A percentile compares a stretch with the other conserved stretches of the same genome.
phyloP scores from a whole-genome alignment of 2,888 invertebrate genomes.

The Coelopa pilipes region DNA sequence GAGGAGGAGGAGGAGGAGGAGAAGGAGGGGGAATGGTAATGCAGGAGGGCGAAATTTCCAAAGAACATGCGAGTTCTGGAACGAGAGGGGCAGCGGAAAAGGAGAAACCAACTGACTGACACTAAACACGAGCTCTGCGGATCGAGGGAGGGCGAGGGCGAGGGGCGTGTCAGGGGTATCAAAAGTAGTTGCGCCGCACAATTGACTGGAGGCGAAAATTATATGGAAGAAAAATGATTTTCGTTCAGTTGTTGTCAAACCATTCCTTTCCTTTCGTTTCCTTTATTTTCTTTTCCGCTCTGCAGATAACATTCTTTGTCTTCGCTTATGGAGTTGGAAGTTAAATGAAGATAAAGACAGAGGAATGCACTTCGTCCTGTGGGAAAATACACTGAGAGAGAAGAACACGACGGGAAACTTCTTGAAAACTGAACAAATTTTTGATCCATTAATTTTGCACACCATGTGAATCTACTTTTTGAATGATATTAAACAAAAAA shows the following conservation, averaged over 20 bases:
- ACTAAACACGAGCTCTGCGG: background rate
- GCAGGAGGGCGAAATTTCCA: background rate
- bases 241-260: background rate
- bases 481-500: no score
- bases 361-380: no score
- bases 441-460: no score
- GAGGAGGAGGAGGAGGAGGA: background rate
- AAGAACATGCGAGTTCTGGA: background rate
- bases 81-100: background rate
- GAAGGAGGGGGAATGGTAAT: background rate
- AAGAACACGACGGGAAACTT: no score
- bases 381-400: no score
- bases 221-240: constrained; percentile 2
- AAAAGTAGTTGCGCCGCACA: background rate
- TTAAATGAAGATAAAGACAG: background rate
- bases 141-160: background rate
- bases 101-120: background rate
- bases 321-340: background rate
- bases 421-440: no score
- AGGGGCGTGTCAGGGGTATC: background rate
- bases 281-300: background rate
- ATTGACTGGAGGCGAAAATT: constrained; percentile 18
- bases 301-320: background rate
- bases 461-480: no score
- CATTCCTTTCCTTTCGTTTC: background rate